Base-by-base conservation (phyloP, 2,888 invertebrate genomes). In the Caenorhabditis macrosperma region DNA sequence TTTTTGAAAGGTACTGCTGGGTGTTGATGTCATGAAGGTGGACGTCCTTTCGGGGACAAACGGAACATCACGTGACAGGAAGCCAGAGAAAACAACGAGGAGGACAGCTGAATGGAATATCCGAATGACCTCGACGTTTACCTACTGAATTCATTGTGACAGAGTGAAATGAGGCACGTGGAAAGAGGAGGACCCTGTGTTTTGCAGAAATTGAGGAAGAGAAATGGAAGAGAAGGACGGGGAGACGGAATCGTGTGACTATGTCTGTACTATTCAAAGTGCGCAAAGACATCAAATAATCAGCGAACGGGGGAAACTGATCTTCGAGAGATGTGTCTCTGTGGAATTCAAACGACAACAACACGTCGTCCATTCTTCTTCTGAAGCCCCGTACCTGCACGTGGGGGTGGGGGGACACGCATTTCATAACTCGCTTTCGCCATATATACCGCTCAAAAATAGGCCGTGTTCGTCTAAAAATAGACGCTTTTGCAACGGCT, bases 1-100 rank as follows among this genome's bases (percentile, higher is more conserved):
- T 10, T 63, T 71, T 63, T 55, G 71, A 71, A 55, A 46, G 61
- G 17, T 52, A 15, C 9, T 28, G 46, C 28, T 26, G 30, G 33
- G 10, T 46, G 46, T 66, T 66, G 44, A 44, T 41, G 44, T 38
- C 35, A 28, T 28, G 28, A 15, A 46, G 17, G n/a, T n/a, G n/a
- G 15, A 5, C 6, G 38, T 5, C 6, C 38, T 10, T 10, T 12
- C 38, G 15, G 15, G 38, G 38, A 33, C 38, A 38, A 38, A 52
- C 28, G 52, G 22, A 26, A 52, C 10, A 22, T 28, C 52, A 52
- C 52, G 52, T 52, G 52, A 28, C 10, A 24, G 52, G 24, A 1
- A 48, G 6, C 24, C 46, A 46, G 26, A 52, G 26, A 52, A 52
- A 52, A 52, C 38, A 38, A 38, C 38, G 12, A 12, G 5, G 38